Percentiles rank a stretch among this genome's conserved stretches.
phyloP scores from a whole-genome alignment of 2,888 invertebrate species.

The Napeogenes sylphis region DNA sequence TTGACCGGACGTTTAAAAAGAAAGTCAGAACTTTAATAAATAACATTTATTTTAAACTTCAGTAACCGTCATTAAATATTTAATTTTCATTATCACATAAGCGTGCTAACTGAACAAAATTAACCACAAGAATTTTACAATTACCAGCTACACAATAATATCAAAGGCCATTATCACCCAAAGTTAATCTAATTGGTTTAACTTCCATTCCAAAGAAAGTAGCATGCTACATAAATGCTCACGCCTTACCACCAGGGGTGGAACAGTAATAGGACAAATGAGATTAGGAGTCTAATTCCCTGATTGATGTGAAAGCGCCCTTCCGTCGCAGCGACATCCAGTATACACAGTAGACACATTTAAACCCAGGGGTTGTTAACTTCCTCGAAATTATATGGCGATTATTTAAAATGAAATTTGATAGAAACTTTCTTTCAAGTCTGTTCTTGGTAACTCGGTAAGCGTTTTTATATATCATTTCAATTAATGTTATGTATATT shows the following conservation, averaged over 20 bases:
- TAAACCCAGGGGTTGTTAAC: constrained; percentile 15
- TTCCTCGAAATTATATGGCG: constrained; percentile 24
- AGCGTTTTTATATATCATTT: too few relatives aligned
- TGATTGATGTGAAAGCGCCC: constrained; percentile 60
- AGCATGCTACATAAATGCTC: constrained; percentile 22
- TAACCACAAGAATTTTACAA: neutral
- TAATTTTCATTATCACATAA: neutral
- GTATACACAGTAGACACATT: constrained; percentile 40
- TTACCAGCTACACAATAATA: neutral
- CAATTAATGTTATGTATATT: too few relatives aligned
- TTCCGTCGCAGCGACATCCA: constrained; percentile 35
- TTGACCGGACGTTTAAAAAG: too few relatives aligned
- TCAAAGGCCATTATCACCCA: neutral
- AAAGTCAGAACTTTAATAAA: too few relatives aligned
- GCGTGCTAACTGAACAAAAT: neutral
- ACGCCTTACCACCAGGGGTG: constrained; percentile 40
- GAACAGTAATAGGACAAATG: constrained; percentile 52
- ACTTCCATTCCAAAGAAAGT: constrained; percentile 7
- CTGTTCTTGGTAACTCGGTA: too few relatives aligned
- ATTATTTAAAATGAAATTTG: too few relatives aligned
- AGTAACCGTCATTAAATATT: neutral
- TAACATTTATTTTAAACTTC: too few relatives aligned
- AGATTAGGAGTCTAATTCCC: constrained; percentile 63
- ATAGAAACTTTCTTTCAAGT: too few relatives aligned
- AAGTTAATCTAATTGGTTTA: constrained; percentile 2